Evolutionary conservation across 2,113 vertebrate species (phyloP), one percentile per base, ranked within the genome.

Genomic region (Maccullochella peelii): DNA sequence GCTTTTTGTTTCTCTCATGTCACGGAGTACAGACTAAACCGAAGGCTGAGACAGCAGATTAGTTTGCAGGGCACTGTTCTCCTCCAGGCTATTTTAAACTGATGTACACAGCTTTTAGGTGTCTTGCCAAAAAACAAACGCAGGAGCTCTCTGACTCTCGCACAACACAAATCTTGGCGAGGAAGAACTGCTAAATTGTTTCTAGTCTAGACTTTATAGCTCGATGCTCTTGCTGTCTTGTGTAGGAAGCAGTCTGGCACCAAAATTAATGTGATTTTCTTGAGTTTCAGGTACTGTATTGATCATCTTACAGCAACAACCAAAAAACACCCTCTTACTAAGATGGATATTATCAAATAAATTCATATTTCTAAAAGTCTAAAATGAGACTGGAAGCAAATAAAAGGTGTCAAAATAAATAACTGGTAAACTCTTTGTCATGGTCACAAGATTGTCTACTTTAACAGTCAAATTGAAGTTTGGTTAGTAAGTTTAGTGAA

Each of bases 11-110:
- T 20, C 44, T 3, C 21, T 3, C n/a, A n/a, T 2, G 9, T 63
- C 14, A 2, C 0, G 40, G 21, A 16, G 6, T 27, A 8, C 21
- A 5, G 18, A 23, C 27, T 33, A 6, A 25, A 65, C 3, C 23
- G 14, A 11, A 52, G 57, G 21, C 33, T 21, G 42, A 52, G 47
- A 12, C 70, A n/a, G 65, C 6, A 40, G 55, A 85, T 71, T 65
- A 80, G 77, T 75, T 80, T 52, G 59, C 25, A 79, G 30, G 44
- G 21, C 30, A 42, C 78, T 14, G 2, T 27, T 67, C 62, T 61
- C 62, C 78, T 77, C 12, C 23, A 2, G 74, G 79, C 71, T 85
- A 62, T 82, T 79, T 85, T 79, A 75, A 82, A 82, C 65, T 6
- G 38, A 62, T 52, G 74, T 20, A 38, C 40, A n/a, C 73, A 36